A percentile compares a stretch with the other conserved stretches of the same genome.
These are phyloP conservation scores for Linnaemya tessellans DNA, from an alignment of 2,888 invertebrate species.

Conservation along the genomic window DNA sequence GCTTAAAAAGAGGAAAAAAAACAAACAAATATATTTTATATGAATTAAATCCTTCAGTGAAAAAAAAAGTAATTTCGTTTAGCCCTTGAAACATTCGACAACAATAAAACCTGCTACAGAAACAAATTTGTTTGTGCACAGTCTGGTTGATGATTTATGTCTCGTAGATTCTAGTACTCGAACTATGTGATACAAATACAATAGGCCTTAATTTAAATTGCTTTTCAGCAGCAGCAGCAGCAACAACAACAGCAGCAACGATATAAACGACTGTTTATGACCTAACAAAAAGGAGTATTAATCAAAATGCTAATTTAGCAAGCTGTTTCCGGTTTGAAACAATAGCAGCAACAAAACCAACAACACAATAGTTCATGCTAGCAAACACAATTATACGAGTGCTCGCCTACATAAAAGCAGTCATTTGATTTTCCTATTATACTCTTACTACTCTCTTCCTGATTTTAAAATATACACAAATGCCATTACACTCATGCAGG, in stretches of 20 bases:
- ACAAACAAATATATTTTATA: not conserved
- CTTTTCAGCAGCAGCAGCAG: slow-evolving; percentile 11
- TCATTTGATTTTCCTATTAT: not conserved
- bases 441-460: not conserved
- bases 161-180: not conserved
- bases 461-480: not conserved
- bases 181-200: slow-evolving; percentile 3
- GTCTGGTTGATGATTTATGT: slow-evolving; percentile 5
- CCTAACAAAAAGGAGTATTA: slow-evolving; percentile 46
- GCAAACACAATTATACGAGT: no score
- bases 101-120: not conserved
- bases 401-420: no score
- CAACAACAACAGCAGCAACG: not conserved
- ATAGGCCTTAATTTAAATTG: slow-evolving; percentile 48
- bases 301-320: slow-evolving; percentile 55
- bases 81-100: slow-evolving; percentile 12
- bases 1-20: not conserved
- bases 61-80: not conserved
- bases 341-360: not conserved
- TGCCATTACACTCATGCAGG: not conserved
- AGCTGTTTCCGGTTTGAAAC: slow-evolving; percentile 26
- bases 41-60: no score
- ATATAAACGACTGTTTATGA: slow-evolving; percentile 21
- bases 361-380: not conserved
- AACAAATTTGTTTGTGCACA: not conserved